Conservation (phyloP, 2,888 invertebrate genomes). For the Noctua janthina region DNA sequence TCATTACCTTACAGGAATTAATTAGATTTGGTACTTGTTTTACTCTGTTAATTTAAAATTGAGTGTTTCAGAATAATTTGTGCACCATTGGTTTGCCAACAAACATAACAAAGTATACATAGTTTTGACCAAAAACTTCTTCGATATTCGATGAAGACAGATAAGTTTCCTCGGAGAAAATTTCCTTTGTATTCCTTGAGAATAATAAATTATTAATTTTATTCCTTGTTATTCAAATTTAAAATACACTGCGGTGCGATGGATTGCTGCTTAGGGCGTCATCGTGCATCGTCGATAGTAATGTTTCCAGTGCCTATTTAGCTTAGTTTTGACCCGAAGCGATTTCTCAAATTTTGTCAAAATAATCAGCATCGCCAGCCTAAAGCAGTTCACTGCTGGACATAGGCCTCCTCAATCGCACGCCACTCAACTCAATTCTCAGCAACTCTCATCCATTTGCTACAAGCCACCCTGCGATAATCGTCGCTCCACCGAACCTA, state of each 20-base stretch:
- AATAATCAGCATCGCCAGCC: too few relatives aligned
- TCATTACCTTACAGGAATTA: neutral
- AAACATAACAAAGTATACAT: neutral
- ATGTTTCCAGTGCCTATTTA: neutral
- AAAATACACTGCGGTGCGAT: neutral
- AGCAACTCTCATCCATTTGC: too few relatives aligned
- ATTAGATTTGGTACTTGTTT: neutral
- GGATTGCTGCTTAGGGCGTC: neutral
- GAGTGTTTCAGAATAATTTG: neutral
- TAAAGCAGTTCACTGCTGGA: too few relatives aligned
- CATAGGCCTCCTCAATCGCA: too few relatives aligned
- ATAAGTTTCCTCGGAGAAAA: neutral
- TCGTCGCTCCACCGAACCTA: too few relatives aligned
- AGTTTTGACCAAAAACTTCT: neutral
- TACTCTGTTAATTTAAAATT: neutral
- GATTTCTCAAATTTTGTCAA: neutral
- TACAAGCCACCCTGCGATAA: too few relatives aligned
- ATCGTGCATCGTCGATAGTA: neutral
- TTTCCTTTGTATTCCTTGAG: neutral
- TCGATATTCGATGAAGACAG: conserved; percentile 12
- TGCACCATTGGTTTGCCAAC: neutral
- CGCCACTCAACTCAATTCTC: too few relatives aligned
- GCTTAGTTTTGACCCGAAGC: neutral
- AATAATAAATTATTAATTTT: conserved; percentile 7
- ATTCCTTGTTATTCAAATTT: conserved; percentile 19